Evolutionary conservation across 2,888 invertebrate genomes (phyloP).

Genomic region (Drosophila percnosoma): DNA sequence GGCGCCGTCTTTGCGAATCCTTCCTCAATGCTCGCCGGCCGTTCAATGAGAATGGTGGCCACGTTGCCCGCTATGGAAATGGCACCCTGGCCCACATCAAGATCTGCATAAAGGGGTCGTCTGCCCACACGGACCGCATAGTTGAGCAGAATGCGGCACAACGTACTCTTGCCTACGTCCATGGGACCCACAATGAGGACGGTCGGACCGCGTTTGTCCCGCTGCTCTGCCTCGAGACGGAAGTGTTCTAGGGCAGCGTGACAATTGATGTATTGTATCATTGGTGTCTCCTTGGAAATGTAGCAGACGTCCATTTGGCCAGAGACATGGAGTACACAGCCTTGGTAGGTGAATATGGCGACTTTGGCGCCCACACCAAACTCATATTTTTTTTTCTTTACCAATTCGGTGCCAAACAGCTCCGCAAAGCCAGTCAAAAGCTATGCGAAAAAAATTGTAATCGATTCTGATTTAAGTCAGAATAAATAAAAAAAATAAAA

Average conservation of each 20-base stretch:
- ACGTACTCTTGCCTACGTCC: conserved; percentile 98
- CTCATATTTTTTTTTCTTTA: conserved; percentile 95
- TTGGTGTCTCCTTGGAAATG: conserved; percentile 97
- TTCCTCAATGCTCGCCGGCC: conserved; percentile 97
- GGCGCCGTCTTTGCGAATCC: conserved; percentile 98
- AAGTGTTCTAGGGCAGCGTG: conserved; percentile 97
- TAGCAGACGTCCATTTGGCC: conserved; percentile 97
- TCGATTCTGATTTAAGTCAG: background rate
- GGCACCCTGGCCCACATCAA: conserved; percentile 97
- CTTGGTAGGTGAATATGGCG: conserved; percentile 98
- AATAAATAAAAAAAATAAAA: background rate
- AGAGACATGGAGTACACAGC: conserved; percentile 93
- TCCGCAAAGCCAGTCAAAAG: conserved; percentile 96
- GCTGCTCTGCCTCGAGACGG: conserved; percentile 92
- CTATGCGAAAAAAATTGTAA: conserved; percentile 84
- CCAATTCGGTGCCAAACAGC: conserved; percentile 98
- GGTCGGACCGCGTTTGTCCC: conserved; percentile 90
- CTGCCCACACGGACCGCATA: conserved; percentile 96
- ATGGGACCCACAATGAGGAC: conserved; percentile 96
- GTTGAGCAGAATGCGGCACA: conserved; percentile 94
- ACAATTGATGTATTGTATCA: conserved; percentile 97
- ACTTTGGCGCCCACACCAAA: conserved; percentile 96
- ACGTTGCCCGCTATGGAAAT: conserved; percentile 97
- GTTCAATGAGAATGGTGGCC: conserved; percentile 94
- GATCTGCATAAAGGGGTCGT: conserved; percentile 95